Conservation (phyloP, 30 jellyfish, hydroid and myxozoan genomes). For the Hydractinia symbiolongicarpus region DNA sequence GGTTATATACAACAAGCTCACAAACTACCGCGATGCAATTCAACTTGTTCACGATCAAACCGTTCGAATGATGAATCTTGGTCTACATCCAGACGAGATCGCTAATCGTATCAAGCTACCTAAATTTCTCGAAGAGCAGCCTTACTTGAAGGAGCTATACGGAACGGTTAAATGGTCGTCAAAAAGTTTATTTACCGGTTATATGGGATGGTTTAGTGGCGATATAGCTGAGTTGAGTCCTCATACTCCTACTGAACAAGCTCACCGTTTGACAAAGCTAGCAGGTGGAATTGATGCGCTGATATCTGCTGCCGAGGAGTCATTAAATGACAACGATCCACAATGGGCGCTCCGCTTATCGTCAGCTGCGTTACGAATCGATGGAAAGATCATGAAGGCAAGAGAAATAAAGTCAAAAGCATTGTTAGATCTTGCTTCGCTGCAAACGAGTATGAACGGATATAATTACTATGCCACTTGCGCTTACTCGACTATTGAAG, state of each 20-base stretch:
- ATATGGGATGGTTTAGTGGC: conserved; percentile 32
- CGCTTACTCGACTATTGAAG: neutral
- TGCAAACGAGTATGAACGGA: conserved; percentile 20
- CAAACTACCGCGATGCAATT: conserved; percentile 9
- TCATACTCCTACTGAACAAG: conserved; percentile 1
- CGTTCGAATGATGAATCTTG: conserved; percentile 15
- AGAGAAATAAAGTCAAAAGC: conserved; percentile 6
- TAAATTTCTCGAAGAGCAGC: neutral
- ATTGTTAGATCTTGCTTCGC: neutral
- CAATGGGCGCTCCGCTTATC: conserved; percentile 10
- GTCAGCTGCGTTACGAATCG: neutral
- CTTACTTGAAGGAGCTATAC: conserved; percentile 12
- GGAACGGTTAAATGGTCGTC: conserved; percentile 25
- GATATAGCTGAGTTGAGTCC: conserved; percentile 21
- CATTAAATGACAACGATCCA: conserved; percentile 1
- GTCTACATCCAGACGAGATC: conserved; percentile 20
- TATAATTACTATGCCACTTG: neutral
- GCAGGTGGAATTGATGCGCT: conserved; percentile 1
- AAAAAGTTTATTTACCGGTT: conserved; percentile 1
- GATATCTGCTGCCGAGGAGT: neutral
- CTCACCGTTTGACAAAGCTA: conserved; percentile 14
- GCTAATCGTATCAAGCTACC: conserved; percentile 6
- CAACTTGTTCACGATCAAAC: conserved; percentile 30
- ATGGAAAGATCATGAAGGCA: neutral
- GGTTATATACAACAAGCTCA: neutral